Evolutionary conservation across 2,888 invertebrate species (phyloP), one percentile per base, ranked within the genome.

Genomic region (Limnephilus rhombicus): DNA sequence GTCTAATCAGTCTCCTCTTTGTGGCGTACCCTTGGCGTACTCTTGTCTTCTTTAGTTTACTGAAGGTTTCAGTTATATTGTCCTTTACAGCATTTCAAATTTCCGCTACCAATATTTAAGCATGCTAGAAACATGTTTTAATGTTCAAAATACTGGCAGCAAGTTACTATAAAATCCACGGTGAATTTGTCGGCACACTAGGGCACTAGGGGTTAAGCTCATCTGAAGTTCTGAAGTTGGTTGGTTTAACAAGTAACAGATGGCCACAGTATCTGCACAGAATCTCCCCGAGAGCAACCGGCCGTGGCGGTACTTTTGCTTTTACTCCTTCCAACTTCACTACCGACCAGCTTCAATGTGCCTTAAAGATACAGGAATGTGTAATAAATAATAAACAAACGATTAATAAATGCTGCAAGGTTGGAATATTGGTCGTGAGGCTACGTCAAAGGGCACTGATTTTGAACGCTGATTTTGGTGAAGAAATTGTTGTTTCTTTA

Each of bases 161-260:
- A 45, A 45, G 12, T 45, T 45, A 45, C 11, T 45, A 45, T 12
- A 11, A 45, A 45, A 45, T 11, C 41, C 41, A 41, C 41, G 41
- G 9, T 41, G 41, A 4, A 45, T 45, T 45, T 12, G 11, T 45
- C 45, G 45, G 45, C 45, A 12, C 45, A 41, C 1, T 12, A 45
- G 45, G 45, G 45, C 45, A 45, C 1, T 45, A 45, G 45, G 45
- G 45, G 45, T 45, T 12, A 45, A 45, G 49, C 49, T 49, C 49
- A 49, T 49, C 49, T 49, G 49, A 49, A 49, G 45, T 45, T 86
- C 53, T 89, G 68, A 89, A 91, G 92, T 89, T 87, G 90, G 29
- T 85, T 68, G 41, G 15, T 92, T 89, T 68, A 68, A 93, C 91
- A 83, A 91, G 92, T 86, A 90, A 92, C 93, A 93, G 91, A 93